phyloP scores from a whole-genome alignment of 2,888 invertebrate species.

The Lochmaea capreae region DNA sequence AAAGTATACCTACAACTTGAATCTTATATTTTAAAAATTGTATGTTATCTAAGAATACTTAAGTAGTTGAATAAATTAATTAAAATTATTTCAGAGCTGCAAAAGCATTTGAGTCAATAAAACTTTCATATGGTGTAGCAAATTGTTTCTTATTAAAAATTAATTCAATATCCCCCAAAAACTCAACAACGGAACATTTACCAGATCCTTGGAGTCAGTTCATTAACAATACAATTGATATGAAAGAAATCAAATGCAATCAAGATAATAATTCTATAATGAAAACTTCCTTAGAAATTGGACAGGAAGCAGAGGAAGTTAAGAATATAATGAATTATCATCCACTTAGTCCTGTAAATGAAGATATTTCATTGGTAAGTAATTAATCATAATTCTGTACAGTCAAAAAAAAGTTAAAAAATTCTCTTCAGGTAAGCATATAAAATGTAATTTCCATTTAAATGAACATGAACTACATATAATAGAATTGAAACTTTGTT shows the following conservation, averaged over 20 bases:
- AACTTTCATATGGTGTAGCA: conserved; percentile 86
- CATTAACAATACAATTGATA: conserved; percentile 69
- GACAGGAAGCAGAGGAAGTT: conserved; percentile 66
- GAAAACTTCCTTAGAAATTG: conserved; percentile 65
- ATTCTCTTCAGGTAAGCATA: no score
- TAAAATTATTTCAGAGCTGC: conserved; percentile 74
- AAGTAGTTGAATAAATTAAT: no score
- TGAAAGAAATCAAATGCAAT: conserved; percentile 48
- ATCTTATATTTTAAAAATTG: no score
- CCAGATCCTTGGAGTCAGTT: conserved; percentile 90
- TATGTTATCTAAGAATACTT: no score
- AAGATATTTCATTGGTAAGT: conserved; percentile 60
- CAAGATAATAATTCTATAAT: conserved; percentile 54
- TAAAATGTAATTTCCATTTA: no score
- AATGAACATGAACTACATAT: no score
- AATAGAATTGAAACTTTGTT: no score
- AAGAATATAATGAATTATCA: conserved; percentile 68
- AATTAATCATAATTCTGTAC: background rate
- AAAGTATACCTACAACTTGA: no score
- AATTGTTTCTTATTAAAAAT: conserved; percentile 91
- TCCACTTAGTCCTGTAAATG: conserved; percentile 80
- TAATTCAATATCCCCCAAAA: conserved; percentile 80
- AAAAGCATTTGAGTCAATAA: conserved; percentile 84
- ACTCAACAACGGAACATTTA: conserved; percentile 68
- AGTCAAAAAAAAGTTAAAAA: background rate